A percentile compares a stretch with the other conserved stretches of the same genome.
Evolutionary conservation across 2,888 invertebrate species (phyloP).

Genomic region (Gortyna flavago): DNA sequence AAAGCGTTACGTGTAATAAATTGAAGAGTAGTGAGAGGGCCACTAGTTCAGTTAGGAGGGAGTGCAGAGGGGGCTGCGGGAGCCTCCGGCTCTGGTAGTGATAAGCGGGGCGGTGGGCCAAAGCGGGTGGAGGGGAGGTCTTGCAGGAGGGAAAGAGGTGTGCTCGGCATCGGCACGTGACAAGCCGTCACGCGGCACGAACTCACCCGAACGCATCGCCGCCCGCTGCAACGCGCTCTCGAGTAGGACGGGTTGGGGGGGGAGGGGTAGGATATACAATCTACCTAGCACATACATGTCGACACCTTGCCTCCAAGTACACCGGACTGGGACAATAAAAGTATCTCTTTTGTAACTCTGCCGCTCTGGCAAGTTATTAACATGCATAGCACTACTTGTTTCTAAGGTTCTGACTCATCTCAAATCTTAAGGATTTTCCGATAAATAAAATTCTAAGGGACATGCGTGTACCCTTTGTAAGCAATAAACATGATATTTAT

Average conservation of each 20-base stretch:
- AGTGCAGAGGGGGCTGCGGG: constrained; percentile 63
- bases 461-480: neutral
- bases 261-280: constrained; percentile 53
- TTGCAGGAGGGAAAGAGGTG: constrained; percentile 46
- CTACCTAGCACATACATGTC: constrained; percentile 39
- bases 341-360: constrained; percentile 42
- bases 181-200: constrained; percentile 78
- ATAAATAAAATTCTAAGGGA: constrained; percentile 4
- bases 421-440: constrained; percentile 14
- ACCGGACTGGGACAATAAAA: constrained; percentile 27
- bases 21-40: constrained; percentile 68
- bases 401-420: constrained; percentile 22
- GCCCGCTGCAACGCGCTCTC: constrained; percentile 66
- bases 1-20: constrained; percentile 70
- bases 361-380: constrained; percentile 4
- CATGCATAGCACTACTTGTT: constrained; percentile 26
- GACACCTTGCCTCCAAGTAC: constrained; percentile 48
- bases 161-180: constrained; percentile 75
- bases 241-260: constrained; percentile 58
- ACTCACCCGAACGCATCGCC: constrained; percentile 70
- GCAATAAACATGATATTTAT: constrained; percentile 3
- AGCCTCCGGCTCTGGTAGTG: constrained; percentile 71
- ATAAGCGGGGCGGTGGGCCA: constrained; percentile 67
- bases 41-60: constrained; percentile 54
- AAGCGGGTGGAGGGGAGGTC: constrained; percentile 38